These are phyloP conservation scores for Agonopterix heracliana DNA, from an alignment of 2,888 invertebrate genomes.

Conservation along the genomic window DNA sequence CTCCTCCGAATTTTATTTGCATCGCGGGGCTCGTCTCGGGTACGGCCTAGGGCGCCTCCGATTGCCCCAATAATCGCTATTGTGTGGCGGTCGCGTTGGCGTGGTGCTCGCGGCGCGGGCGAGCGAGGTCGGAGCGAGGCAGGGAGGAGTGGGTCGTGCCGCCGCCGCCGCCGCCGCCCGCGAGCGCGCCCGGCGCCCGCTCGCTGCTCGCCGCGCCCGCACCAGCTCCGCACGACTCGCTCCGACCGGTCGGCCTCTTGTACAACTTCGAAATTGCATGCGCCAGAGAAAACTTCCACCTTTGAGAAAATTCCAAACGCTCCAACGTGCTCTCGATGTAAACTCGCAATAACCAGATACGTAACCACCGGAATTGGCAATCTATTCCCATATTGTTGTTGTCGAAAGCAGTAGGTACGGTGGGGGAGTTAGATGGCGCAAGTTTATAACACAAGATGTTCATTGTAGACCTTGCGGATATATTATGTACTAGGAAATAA, in stretches of 20 bases:
- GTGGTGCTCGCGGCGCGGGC: slow-evolving; percentile 22
- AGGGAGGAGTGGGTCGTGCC: slow-evolving; percentile 7
- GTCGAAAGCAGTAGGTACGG: slow-evolving; percentile 8
- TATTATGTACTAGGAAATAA: not conserved
- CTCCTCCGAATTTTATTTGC: slow-evolving; percentile 68
- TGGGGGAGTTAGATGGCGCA: not conserved
- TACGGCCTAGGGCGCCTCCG: slow-evolving; percentile 39
- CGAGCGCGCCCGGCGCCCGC: slow-evolving; percentile 1
- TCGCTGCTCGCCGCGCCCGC: slow-evolving; percentile 20
- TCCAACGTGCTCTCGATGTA: slow-evolving; percentile 51
- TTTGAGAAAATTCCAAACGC: slow-evolving; percentile 60
- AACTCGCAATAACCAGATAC: slow-evolving; percentile 54
- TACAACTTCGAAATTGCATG: slow-evolving; percentile 64
- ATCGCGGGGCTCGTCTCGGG: slow-evolving; percentile 57
- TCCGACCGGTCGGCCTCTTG: slow-evolving; percentile 35
- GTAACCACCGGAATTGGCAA: slow-evolving; percentile 51
- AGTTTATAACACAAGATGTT: slow-evolving; percentile 5
- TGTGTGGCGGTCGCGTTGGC: slow-evolving; percentile 36
- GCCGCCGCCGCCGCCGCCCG: slow-evolving; percentile 4
- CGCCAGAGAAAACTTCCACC: slow-evolving; percentile 60
- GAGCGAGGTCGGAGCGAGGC: slow-evolving; percentile 17
- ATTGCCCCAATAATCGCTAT: slow-evolving; percentile 69
- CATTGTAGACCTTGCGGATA: not conserved
- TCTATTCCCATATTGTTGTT: slow-evolving; percentile 42
- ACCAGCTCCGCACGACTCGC: slow-evolving; percentile 18